Evolutionary conservation across 2,888 invertebrate species (phyloP), one percentile per base, ranked within the genome.

Genomic region (Agrochola litura): DNA sequence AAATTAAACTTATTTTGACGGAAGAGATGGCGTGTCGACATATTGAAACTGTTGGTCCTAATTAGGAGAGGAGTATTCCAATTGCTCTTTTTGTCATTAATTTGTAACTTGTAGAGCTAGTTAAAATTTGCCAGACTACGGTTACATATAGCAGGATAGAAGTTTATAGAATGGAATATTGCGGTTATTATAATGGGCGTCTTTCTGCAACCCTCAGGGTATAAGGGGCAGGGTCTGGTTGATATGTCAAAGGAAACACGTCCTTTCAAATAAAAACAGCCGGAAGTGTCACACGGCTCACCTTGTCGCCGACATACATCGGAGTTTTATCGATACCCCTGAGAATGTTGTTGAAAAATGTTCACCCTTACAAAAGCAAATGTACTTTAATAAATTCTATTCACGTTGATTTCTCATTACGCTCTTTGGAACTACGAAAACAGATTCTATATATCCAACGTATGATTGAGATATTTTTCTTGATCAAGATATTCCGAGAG

Each of bases 1-100:
- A 81, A 86, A 86, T 89, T 87, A 79, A 89, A 86, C 69, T 87
- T 71, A 73, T 81, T 79, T 74, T 80, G 73, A 75, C 43, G 46
- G 72, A 77, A 70, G 52, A 76, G 75, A 67, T 70, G 75, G 73
- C 61, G 73, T 73, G 79, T 79, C 74, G 77, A 79, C 77, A 79
- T 73, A 69, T 73, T 83, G 73, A 66, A 71, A 68, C 54, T 60
- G 52, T 67, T 58, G 19, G 19, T 54, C 10, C 37, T 63, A 70
- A 70, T 70, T 43, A 52, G 41, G 16, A 68, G 43, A 52, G 43
- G 12, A 61, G n/a, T 43, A 41, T 76, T 49, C 56, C 46, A 49
- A 56, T 30, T n/a, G 16, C n/a, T 58, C 22, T 73, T 60, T 65
- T 25, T 25, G 1, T 9, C 16, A 14, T 37, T 56, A 12, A 56